phyloP scores from a whole-genome alignment of 1,140 invertebrate genomes.

The Glossosoma conforme region DNA sequence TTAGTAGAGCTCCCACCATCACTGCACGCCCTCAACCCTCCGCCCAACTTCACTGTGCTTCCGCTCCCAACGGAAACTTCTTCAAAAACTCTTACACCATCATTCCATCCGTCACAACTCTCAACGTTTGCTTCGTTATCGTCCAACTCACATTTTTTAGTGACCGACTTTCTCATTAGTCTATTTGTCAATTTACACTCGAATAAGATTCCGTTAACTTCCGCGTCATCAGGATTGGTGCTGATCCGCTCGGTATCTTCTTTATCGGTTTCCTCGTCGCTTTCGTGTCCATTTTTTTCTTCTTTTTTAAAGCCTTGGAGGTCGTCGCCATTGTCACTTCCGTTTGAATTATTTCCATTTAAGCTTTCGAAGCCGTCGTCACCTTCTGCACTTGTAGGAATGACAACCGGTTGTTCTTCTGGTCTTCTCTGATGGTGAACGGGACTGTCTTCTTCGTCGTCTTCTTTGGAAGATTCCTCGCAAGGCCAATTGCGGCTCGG shows the following conservation, averaged over 20 bases:
- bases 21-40: constrained; percentile 27
- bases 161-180: constrained; percentile 1
- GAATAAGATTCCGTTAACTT: constrained; percentile 9
- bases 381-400: constrained; percentile 41
- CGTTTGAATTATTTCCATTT: constrained; percentile 76
- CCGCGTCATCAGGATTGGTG: constrained; percentile 9
- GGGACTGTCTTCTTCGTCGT: constrained; percentile 18
- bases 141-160: constrained; percentile 6
- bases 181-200: constrained; percentile 19
- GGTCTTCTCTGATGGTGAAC: constrained; percentile 3
- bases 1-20: constrained; percentile 38
- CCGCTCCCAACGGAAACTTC: constrained; percentile 19
- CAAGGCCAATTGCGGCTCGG: constrained; percentile 1
- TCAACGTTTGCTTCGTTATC: constrained; percentile 5
- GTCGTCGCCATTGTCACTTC: constrained; percentile 48
- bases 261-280: constrained; percentile 31
- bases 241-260: constrained; percentile 36
- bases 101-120: background rate
- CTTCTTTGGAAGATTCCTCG: constrained; percentile 10
- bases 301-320: constrained; percentile 23
- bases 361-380: constrained; percentile 84
- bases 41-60: constrained; percentile 18
- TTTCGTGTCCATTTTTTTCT: constrained; percentile 9
- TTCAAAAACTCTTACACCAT: constrained; percentile 7
- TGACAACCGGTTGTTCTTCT: constrained; percentile 1